Evolutionary conservation across 2,113 vertebrate species (phyloP).

Genomic region (Pithys albifrons): DNA sequence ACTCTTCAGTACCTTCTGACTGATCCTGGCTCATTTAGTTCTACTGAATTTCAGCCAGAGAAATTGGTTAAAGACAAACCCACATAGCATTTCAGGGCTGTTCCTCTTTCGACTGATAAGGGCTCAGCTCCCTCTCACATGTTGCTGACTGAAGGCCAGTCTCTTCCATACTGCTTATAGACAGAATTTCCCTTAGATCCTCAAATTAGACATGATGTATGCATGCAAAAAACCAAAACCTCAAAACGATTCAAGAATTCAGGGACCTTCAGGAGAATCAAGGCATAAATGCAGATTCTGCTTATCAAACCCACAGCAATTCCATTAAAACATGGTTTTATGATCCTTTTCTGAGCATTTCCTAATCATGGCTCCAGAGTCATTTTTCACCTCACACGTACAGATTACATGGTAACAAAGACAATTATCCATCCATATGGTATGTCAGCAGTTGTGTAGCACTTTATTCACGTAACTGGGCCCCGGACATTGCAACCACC

Average conservation of each 20-base stretch:
- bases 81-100: neutral
- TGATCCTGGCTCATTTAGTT: neutral
- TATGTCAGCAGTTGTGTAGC: neutral
- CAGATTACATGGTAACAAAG: neutral
- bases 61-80: neutral
- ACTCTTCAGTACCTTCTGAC: neutral
- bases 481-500: neutral
- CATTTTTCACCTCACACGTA: neutral
- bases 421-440: neutral
- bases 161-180: neutral
- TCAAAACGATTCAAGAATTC: neutral
- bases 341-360: neutral
- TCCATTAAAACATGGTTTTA: neutral
- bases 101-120: conserved; percentile 6
- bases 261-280: neutral
- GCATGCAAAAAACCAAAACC: neutral
- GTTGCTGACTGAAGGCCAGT: neutral
- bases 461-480: neutral
- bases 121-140: conserved; percentile 5
- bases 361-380: neutral
- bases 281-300: neutral
- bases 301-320: neutral
- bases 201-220: neutral
- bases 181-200: conserved; percentile 25
- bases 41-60: neutral